A percentile compares a stretch with the other conserved stretches of the same genome.
Conservation (phyloP, 2,113 vertebrate genomes). For the Prunella himalayana region DNA sequence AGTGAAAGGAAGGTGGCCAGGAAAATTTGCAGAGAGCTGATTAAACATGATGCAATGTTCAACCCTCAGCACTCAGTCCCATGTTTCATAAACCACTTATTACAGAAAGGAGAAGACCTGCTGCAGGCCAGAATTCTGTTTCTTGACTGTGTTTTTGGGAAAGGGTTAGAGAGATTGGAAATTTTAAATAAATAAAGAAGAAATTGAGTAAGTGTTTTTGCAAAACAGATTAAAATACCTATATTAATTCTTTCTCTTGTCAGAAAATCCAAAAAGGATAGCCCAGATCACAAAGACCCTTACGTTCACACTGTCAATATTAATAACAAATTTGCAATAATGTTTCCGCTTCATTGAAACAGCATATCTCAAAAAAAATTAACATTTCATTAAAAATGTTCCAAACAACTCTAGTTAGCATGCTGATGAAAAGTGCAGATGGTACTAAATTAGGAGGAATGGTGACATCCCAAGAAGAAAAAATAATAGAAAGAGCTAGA, state of each 20-base stretch:
- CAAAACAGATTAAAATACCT: not conserved
- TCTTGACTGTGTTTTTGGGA: not conserved
- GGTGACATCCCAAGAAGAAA: not conserved
- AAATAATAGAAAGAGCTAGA: not conserved
- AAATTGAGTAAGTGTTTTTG: not conserved
- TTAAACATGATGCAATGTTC: not conserved
- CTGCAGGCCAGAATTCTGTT: not conserved
- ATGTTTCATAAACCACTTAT: not conserved
- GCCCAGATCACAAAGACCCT: not conserved
- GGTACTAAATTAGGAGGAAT: constrained; percentile 31
- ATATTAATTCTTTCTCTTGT: not conserved
- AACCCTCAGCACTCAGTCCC: not conserved
- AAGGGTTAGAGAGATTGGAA: not conserved
- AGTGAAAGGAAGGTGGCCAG: not conserved
- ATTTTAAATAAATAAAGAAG: not conserved
- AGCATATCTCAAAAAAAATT: constrained; percentile 17
- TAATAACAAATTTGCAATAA: not conserved
- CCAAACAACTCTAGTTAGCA: constrained; percentile 14
- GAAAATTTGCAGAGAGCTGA: not conserved
- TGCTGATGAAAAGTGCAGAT: constrained; percentile 50
- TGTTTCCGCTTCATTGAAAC: not conserved
- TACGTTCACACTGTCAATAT: not conserved
- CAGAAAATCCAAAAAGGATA: not conserved
- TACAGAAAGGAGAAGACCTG: not conserved
- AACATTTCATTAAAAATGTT: constrained; percentile 27